phyloP scores from a whole-genome alignment of 1,140 invertebrate species.

The Macrobrachium nipponense region DNA sequence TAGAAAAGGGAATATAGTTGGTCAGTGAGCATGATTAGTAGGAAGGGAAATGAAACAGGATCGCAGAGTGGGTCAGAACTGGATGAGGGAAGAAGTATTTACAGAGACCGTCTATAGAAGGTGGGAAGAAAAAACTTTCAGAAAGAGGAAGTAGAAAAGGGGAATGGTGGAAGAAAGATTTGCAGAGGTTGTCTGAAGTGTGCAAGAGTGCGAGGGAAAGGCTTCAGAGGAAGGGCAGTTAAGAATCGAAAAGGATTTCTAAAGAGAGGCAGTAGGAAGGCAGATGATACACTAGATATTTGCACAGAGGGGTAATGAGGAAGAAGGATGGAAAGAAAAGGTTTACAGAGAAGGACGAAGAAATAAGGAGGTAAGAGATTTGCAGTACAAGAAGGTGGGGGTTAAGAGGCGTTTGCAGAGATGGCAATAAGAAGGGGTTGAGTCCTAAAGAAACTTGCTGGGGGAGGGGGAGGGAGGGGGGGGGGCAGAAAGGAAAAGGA shows the following conservation, averaged over 20 bases:
- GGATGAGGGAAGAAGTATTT: no score
- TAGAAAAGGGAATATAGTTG: not conserved
- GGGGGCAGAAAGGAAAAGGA: not conserved
- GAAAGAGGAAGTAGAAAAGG: not conserved
- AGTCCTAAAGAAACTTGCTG: not conserved
- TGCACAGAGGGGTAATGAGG: not conserved
- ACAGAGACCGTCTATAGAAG: no score
- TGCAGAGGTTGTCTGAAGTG: not conserved
- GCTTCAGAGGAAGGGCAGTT: not conserved
- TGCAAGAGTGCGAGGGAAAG: constrained; percentile 7
- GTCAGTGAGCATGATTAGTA: not conserved
- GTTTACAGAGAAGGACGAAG: not conserved
- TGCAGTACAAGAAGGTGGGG: not conserved
- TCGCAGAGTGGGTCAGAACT: no score
- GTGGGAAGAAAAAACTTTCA: no score
- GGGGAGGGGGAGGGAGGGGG: not conserved
- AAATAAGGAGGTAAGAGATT: not conserved
- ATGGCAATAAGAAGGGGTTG: not conserved
- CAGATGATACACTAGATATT: not conserved
- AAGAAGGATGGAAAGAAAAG: not conserved
- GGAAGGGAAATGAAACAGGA: not conserved
- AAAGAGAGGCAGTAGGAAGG: not conserved
- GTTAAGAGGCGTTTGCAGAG: not conserved
- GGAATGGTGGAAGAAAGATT: not conserved
- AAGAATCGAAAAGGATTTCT: not conserved